These are phyloP conservation scores for Chaetodon auriga DNA, from an alignment of 2,113 vertebrate species.

Conservation along the genomic window DNA sequence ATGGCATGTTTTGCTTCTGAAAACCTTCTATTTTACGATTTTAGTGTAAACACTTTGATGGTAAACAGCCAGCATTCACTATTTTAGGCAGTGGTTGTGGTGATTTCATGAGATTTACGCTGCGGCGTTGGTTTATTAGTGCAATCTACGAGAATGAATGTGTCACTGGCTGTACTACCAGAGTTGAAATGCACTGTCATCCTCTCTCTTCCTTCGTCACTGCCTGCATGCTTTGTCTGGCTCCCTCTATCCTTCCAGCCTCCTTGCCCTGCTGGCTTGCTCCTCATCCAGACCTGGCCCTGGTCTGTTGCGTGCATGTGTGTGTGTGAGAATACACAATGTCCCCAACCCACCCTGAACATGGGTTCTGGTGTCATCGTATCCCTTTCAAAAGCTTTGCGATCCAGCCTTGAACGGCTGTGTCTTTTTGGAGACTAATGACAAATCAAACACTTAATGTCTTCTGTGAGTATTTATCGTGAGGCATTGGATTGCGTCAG, in stretches of 20 bases:
- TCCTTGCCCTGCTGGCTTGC: slow-evolving; percentile 31
- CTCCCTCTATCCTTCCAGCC: slow-evolving; percentile 23
- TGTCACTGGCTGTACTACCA: slow-evolving; percentile 54
- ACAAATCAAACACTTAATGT: no score
- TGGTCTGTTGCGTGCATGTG: slow-evolving; percentile 38
- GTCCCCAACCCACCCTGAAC: no score
- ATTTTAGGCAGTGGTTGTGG: slow-evolving; percentile 36
- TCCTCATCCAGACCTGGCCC: slow-evolving; percentile 45
- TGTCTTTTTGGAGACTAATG: no score
- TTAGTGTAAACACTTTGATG: not conserved
- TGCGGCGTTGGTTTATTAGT: slow-evolving; percentile 49
- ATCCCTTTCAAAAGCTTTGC: no score
- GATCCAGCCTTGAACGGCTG: no score
- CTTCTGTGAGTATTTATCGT: no score
- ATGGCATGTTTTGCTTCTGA: not conserved
- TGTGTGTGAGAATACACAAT: slow-evolving; percentile 23
- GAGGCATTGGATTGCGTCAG: no score
- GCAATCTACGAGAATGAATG: slow-evolving; percentile 51
- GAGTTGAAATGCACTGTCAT: slow-evolving; percentile 75
- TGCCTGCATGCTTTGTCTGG: slow-evolving; percentile 25
- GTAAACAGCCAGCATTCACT: slow-evolving; percentile 17
- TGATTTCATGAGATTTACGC: slow-evolving; percentile 17
- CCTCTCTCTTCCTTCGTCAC: slow-evolving; percentile 35
- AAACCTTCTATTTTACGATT: not conserved
- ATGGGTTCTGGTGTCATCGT: no score